These are phyloP conservation scores for Ennomos erosarius DNA, from an alignment of 2,888 invertebrate genomes.

Conservation along the genomic window DNA sequence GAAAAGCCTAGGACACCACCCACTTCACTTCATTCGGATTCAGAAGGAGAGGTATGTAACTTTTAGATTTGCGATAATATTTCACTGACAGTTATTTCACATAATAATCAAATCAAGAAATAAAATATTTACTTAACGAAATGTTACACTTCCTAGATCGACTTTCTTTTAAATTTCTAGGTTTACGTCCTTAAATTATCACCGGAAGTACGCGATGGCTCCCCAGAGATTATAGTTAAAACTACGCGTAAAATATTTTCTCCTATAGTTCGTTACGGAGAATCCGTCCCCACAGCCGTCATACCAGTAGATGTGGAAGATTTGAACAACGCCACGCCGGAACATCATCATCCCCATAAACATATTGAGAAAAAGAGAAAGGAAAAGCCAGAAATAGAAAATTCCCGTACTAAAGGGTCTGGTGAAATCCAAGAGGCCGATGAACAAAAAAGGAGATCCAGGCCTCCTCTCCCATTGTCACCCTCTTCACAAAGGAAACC, in stretches of 20 bases:
- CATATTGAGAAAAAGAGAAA: slow-evolving; percentile 40
- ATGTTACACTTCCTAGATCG: not conserved
- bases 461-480: slow-evolving; percentile 86
- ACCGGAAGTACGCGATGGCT: slow-evolving; percentile 68
- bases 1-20: slow-evolving; percentile 79
- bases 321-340: slow-evolving; percentile 66
- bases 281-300: slow-evolving; percentile 80
- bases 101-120: too few relatives aligned
- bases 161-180: slow-evolving; percentile 48
- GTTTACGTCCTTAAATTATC: slow-evolving; percentile 76
- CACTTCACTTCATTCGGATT: slow-evolving; percentile 75
- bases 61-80: not conserved
- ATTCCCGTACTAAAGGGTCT: slow-evolving; percentile 63
- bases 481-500: slow-evolving; percentile 85
- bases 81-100: too few relatives aligned
- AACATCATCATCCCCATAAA: slow-evolving; percentile 46
- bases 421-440: slow-evolving; percentile 69
- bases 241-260: slow-evolving; percentile 93
- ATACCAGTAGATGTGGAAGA: slow-evolving; percentile 75
- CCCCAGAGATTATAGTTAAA: slow-evolving; percentile 90
- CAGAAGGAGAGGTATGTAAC: slow-evolving; percentile 73
- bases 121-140: slow-evolving; percentile 1
- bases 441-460: slow-evolving; percentile 64
- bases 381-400: slow-evolving; percentile 49
- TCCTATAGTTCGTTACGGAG: slow-evolving; percentile 87